Evolutionary conservation across 2,797 vertebrate species (phyloP).

Genomic region (Danio choprae): DNA sequence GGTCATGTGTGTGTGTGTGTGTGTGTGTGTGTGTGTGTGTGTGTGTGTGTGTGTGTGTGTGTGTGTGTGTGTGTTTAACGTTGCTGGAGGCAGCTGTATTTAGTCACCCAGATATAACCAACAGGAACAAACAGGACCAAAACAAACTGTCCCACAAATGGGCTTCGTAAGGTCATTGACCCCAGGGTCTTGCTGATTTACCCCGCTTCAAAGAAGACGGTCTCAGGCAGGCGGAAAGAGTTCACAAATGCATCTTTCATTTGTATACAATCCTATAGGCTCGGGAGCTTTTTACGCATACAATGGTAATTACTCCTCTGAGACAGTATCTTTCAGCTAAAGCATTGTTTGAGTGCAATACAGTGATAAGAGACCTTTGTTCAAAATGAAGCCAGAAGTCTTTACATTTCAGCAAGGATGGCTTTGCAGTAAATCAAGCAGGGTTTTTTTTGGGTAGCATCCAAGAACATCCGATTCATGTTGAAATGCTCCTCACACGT

Average conservation of each 20-base stretch:
- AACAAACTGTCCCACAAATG: constrained; percentile 44
- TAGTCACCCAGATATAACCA: constrained; percentile 42
- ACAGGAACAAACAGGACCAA: constrained; percentile 44
- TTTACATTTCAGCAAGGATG: neutral
- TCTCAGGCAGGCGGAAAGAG: constrained; percentile 8
- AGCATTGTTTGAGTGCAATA: constrained; percentile 3
- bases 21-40: constrained; percentile 29
- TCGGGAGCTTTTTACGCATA: neutral
- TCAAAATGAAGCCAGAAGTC: neutral
- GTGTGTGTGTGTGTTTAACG: neutral
- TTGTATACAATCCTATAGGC: neutral
- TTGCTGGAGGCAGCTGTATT: constrained; percentile 51
- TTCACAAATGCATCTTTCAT: constrained; percentile 24
- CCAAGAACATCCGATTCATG: neutral
- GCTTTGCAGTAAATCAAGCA: neutral
- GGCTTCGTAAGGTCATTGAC: constrained; percentile 48
- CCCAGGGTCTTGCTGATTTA: constrained; percentile 27
- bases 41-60: constrained; percentile 6
- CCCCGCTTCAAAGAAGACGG: constrained; percentile 9
- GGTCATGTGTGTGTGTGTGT: constrained; percentile 15
- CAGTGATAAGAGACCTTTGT: neutral
- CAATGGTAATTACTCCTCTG: neutral
- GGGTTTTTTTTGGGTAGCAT: neutral
- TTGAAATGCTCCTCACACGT: constrained; percentile 5
- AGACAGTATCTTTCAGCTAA: constrained; percentile 20